Conservation (phyloP, 2,888 invertebrate genomes). For the Heliconius cydno region DNA sequence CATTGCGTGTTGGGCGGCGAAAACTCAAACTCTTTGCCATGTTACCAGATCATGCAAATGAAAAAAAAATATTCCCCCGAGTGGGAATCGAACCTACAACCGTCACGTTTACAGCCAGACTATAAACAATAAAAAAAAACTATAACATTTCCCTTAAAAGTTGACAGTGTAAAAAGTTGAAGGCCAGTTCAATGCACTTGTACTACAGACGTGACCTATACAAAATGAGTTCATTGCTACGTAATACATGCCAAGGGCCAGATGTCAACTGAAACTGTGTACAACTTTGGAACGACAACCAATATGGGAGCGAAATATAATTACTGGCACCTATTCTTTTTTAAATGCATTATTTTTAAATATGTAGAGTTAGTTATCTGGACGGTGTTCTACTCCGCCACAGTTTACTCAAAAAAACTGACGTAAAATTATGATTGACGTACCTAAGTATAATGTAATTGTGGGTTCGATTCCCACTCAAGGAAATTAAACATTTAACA, state of each 20-base stretch:
- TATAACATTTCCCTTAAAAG: background rate
- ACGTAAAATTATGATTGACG: background rate
- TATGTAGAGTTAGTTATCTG: background rate
- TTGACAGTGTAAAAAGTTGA: slow-evolving; percentile 1
- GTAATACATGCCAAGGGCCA: slow-evolving; percentile 31
- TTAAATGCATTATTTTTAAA: background rate
- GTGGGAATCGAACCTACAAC: background rate
- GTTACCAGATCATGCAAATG: background rate
- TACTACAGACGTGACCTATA: slow-evolving; percentile 30
- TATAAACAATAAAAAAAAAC: background rate
- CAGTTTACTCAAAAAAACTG: background rate
- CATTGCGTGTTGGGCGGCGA: background rate
- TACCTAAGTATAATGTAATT: background rate
- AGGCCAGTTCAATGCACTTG: slow-evolving; percentile 29
- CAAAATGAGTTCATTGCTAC: slow-evolving; percentile 33
- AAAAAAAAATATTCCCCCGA: background rate
- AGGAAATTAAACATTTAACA: too few relatives aligned
- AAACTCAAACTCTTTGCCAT: background rate
- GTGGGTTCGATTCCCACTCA: too few relatives aligned
- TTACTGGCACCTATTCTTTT: background rate
- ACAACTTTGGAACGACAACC: background rate
- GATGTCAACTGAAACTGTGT: slow-evolving; percentile 22
- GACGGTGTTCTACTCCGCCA: too few relatives aligned
- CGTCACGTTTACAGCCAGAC: background rate
- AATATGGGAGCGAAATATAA: background rate